A percentile compares a stretch with the other conserved stretches of the same genome.
phyloP scores from a whole-genome alignment of 2,888 invertebrate genomes.

The Corbicula japonica region DNA sequence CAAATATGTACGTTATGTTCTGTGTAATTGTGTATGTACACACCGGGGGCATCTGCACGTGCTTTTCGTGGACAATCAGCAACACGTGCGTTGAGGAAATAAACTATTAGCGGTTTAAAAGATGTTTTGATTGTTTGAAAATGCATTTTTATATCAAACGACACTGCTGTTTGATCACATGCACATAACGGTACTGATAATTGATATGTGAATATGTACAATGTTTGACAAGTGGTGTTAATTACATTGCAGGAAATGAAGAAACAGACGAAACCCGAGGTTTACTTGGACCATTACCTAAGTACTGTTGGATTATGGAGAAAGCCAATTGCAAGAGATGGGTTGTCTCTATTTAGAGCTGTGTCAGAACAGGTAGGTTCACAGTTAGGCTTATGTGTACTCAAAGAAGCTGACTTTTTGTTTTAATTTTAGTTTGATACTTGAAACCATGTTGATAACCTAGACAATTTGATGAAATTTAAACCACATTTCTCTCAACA shows the following conservation, averaged over 20 bases:
- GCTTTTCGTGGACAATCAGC: background rate
- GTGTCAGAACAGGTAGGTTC: constrained; percentile 92
- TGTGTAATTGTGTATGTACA: no score
- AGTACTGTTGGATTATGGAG: constrained; percentile 91
- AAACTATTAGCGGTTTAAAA: no score
- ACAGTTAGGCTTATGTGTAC: no score
- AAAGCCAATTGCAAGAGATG: constrained; percentile 95
- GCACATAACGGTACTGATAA: background rate
- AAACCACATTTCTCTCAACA: no score
- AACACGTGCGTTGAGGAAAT: background rate
- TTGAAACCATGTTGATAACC: no score
- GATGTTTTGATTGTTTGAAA: no score
- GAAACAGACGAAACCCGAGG: constrained; percentile 66
- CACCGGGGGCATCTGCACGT: constrained; percentile 18
- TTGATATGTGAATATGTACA: background rate
- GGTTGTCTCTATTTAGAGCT: constrained; percentile 95
- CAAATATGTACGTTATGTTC: no score
- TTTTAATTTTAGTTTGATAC: background rate
- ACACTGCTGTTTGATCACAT: no score
- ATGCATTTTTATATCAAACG: no score
- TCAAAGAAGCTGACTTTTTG: no score
- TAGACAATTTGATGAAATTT: no score
- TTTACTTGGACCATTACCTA: constrained; percentile 76
- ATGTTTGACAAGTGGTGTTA: constrained; percentile 12
- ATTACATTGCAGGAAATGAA: constrained; percentile 58